Conservation (phyloP, 2,888 invertebrate genomes). For the Ophion obscuratus region DNA sequence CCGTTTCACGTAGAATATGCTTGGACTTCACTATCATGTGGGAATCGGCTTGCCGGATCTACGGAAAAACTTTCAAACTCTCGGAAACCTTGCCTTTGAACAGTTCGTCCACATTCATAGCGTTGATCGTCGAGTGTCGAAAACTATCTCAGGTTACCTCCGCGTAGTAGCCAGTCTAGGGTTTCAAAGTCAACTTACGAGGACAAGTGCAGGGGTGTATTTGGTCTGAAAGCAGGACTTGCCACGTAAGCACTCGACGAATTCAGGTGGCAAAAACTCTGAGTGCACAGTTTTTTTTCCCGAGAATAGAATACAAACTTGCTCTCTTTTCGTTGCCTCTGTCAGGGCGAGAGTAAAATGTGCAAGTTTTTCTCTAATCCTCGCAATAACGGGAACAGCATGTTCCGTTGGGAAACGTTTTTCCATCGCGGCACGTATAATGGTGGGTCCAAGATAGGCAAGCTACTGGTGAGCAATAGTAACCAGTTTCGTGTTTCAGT, state of each 20-base stretch:
- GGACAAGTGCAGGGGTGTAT: neutral
- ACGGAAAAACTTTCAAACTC: neutral
- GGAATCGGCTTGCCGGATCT: conserved; percentile 19
- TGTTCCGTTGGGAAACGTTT: conserved; percentile 31
- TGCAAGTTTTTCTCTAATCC: conserved; percentile 50
- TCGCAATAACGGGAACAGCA: conserved; percentile 8
- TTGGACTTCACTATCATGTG: conserved; percentile 55
- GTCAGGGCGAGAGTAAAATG: conserved; percentile 7
- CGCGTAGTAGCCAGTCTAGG: conserved; percentile 67
- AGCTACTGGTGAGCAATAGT: conserved; percentile 38
- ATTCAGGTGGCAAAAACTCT: conserved; percentile 2
- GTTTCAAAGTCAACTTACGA: conserved; percentile 72
- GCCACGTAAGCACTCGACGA: conserved; percentile 10
- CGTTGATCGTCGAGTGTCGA: conserved; percentile 25
- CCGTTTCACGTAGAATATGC: neutral
- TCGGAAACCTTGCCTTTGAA: conserved; percentile 7
- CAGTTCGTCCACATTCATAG: conserved; percentile 7
- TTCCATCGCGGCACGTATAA: conserved; percentile 16
- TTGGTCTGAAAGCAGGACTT: neutral
- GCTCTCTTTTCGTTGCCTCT: neutral
- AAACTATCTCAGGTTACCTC: conserved; percentile 50
- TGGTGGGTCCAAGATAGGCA: conserved; percentile 12
- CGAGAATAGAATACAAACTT: too few relatives aligned
- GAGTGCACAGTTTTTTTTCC: too few relatives aligned
- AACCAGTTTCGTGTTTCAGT: conserved; percentile 71